Evolutionary conservation across 2,888 invertebrate species (phyloP).

Genomic region (Tiliacea aurago): DNA sequence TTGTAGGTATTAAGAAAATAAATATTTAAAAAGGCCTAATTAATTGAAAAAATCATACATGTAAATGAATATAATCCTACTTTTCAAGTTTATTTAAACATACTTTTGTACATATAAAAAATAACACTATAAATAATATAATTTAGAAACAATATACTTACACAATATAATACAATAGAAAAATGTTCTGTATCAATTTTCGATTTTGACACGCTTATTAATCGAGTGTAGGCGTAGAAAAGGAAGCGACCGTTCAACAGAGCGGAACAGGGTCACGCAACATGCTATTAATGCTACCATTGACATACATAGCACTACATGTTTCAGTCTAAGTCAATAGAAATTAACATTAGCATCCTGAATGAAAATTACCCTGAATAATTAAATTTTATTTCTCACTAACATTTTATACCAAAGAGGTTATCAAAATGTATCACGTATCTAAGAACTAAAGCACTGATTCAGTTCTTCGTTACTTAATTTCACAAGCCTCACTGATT

Average conservation of each 20-base stretch:
- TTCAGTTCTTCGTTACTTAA: constrained; percentile 92
- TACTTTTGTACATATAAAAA: constrained; percentile 9
- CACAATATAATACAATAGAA: neutral
- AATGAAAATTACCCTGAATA: constrained; percentile 57
- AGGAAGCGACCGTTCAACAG: constrained; percentile 28
- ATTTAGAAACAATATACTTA: neutral
- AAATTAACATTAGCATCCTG: constrained; percentile 49
- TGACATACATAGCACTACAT: constrained; percentile 22
- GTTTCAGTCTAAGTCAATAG: constrained; percentile 45
- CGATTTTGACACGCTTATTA: constrained; percentile 16
- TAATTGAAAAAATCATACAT: constrained; percentile 1
- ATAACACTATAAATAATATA: neutral
- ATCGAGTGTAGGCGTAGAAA: constrained; percentile 19
- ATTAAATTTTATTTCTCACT: constrained; percentile 28
- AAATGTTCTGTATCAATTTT: constrained; percentile 32
- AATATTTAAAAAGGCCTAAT: neutral
- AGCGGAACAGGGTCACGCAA: constrained; percentile 49
- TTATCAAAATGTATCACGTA: neutral
- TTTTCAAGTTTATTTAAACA: constrained; percentile 6
- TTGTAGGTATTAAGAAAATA: neutral
- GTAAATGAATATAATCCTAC: neutral
- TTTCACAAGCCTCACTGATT: constrained; percentile 93
- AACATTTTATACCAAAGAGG: constrained; percentile 1
- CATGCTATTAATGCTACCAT: constrained; percentile 22
- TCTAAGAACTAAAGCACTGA: constrained; percentile 81